Evolutionary conservation across 2,888 invertebrate genomes (phyloP).

Genomic region (Dasypogon diadema): DNA sequence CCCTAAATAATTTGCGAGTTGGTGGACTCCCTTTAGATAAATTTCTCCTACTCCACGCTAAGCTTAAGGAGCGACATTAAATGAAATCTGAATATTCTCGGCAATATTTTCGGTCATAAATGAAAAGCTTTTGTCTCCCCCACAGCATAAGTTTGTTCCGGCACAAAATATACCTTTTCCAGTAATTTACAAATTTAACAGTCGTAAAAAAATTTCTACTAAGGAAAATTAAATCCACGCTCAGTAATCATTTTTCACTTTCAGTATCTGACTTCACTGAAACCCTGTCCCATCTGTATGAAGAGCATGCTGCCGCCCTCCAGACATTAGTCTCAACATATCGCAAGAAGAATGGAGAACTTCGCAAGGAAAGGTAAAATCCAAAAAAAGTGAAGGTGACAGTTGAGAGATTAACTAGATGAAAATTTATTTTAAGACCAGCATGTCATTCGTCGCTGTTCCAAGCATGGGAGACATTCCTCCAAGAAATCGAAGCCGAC

Average conservation of each 20-base stretch:
- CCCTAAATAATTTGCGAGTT: no score
- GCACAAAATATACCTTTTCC: no score
- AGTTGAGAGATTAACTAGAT: not conserved
- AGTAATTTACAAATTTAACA: no score
- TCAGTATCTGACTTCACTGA: slow-evolving; percentile 93
- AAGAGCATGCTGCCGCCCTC: slow-evolving; percentile 88
- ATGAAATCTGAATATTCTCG: no score
- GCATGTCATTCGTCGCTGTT: slow-evolving; percentile 85
- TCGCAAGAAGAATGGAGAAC: slow-evolving; percentile 85
- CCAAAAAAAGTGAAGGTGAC: not conserved
- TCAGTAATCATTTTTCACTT: slow-evolving; percentile 60
- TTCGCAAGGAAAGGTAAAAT: slow-evolving; percentile 85
- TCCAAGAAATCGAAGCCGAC: slow-evolving; percentile 92
- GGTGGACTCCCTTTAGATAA: no score
- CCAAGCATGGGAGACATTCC: slow-evolving; percentile 90
- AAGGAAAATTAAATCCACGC: not conserved
- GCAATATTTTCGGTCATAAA: no score
- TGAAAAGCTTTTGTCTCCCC: no score
- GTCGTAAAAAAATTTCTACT: no score
- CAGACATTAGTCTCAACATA: slow-evolving; percentile 88
- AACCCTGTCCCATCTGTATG: slow-evolving; percentile 88
- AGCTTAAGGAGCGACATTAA: no score
- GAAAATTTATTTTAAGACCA: slow-evolving; percentile 71
- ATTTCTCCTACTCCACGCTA: no score
- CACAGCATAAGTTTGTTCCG: no score